Percentiles rank a stretch among this genome's conserved stretches.
phyloP scores from a whole-genome alignment of 2,113 vertebrate species.

The Apistogramma diplotaenia region DNA sequence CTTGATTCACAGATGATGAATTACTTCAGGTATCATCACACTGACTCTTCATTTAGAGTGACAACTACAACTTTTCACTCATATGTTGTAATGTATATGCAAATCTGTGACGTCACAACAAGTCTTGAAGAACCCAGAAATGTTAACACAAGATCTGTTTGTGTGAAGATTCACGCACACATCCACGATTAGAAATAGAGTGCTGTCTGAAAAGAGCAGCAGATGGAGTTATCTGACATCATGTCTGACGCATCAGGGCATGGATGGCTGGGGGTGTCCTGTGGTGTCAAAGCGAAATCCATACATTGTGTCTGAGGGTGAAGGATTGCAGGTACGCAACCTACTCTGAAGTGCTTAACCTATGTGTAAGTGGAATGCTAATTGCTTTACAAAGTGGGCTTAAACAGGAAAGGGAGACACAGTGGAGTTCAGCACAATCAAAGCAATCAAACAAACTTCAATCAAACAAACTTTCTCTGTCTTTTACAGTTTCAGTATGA shows the following conservation, averaged over 20 bases:
- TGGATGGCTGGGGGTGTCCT: fast-evolving
- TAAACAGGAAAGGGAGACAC: no score
- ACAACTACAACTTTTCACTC: not conserved
- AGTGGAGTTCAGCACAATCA: no score
- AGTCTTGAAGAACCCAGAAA: not conserved
- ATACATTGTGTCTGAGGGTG: no score
- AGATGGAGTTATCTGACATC: not conserved
- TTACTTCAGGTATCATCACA: not conserved
- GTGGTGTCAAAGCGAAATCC: no score
- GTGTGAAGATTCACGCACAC: not conserved
- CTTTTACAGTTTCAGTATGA: no score
- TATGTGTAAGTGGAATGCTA: no score
- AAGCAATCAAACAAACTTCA: not conserved
- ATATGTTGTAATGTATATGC: no score
- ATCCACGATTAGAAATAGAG: not conserved
- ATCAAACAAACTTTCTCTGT: no score
- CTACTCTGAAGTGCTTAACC: no score
- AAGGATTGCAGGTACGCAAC: no score
- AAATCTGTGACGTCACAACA: not conserved
- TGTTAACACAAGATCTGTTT: not conserved
- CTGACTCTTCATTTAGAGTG: not conserved
- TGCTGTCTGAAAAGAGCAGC: not conserved
- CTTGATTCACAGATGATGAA: not conserved
- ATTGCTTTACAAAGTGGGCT: no score
- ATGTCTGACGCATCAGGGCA: not conserved